Percentiles rank a stretch among this genome's conserved stretches.
Evolutionary conservation across 2,888 invertebrate species (phyloP).

Genomic region (Druceiella hillmani): DNA sequence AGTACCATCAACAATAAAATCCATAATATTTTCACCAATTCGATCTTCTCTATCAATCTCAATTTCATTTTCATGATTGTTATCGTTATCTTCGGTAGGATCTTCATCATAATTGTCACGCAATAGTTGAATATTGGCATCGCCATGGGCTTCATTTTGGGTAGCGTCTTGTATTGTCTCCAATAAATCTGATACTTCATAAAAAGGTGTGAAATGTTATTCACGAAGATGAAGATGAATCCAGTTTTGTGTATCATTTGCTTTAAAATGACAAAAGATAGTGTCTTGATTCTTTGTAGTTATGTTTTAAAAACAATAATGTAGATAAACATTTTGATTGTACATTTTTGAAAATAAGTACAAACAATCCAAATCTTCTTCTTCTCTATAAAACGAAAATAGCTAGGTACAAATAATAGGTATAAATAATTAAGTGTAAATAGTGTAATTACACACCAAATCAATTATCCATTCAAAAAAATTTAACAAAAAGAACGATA

Average conservation of each 20-base stretch:
- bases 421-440: no score
- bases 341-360: constrained; percentile 29
- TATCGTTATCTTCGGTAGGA: constrained; percentile 25
- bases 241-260: constrained; percentile 29
- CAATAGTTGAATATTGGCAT: constrained; percentile 24
- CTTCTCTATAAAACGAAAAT: no score
- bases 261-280: constrained; percentile 30
- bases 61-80: constrained; percentile 25
- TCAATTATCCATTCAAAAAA: no score
- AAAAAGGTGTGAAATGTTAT: constrained; percentile 15
- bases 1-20: constrained; percentile 26
- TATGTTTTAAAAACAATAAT: constrained; percentile 28
- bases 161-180: constrained; percentile 24
- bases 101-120: constrained; percentile 24
- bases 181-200: constrained; percentile 27
- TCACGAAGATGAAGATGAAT: constrained; percentile 29
- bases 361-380: constrained; percentile 31
- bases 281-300: constrained; percentile 27
- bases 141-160: constrained; percentile 24
- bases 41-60: constrained; percentile 21
- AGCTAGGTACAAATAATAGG: no score
- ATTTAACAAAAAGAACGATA: no score
- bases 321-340: constrained; percentile 31
- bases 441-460: no score
- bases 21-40: constrained; percentile 24